Evolutionary conservation across 1,140 invertebrate species (phyloP).

Genomic region (Leptopilina boulardi): DNA sequence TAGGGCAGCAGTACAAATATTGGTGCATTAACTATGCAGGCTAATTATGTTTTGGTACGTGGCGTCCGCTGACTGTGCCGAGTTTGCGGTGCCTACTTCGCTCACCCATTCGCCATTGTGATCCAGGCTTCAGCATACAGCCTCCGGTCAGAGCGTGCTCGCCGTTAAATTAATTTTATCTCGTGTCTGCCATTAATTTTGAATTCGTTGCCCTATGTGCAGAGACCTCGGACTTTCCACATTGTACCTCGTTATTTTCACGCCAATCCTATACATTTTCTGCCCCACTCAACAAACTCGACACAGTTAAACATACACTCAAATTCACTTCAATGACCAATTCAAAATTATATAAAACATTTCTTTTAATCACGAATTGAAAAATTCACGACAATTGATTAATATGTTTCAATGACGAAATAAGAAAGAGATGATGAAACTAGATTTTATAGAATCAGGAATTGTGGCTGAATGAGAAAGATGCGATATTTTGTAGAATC

Average conservation of each 20-base stretch:
- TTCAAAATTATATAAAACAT: too few relatives aligned
- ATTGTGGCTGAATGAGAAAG: too few relatives aligned
- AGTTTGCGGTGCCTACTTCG: slow-evolving; percentile 67
- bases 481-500: too few relatives aligned
- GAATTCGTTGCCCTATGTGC: slow-evolving; percentile 46
- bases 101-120: slow-evolving; percentile 72
- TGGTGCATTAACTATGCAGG: slow-evolving; percentile 76
- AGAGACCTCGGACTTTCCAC: not conserved
- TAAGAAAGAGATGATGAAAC: too few relatives aligned
- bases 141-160: slow-evolving; percentile 64
- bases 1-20: slow-evolving; percentile 74
- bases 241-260: not conserved
- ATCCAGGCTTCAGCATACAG: slow-evolving; percentile 73
- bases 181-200: slow-evolving; percentile 72
- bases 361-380: too few relatives aligned
- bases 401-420: too few relatives aligned
- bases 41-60: slow-evolving; percentile 76
- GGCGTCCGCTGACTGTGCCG: slow-evolving; percentile 53
- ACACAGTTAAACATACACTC: too few relatives aligned
- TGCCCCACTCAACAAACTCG: not conserved
- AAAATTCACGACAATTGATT: too few relatives aligned
- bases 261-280: not conserved
- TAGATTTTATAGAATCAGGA: too few relatives aligned
- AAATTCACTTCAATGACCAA: too few relatives aligned
- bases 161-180: slow-evolving; percentile 77